Evolutionary conservation across 2,888 invertebrate genomes (phyloP), one percentile per base, ranked within the genome.

Genomic region (Quadriops clusia): DNA sequence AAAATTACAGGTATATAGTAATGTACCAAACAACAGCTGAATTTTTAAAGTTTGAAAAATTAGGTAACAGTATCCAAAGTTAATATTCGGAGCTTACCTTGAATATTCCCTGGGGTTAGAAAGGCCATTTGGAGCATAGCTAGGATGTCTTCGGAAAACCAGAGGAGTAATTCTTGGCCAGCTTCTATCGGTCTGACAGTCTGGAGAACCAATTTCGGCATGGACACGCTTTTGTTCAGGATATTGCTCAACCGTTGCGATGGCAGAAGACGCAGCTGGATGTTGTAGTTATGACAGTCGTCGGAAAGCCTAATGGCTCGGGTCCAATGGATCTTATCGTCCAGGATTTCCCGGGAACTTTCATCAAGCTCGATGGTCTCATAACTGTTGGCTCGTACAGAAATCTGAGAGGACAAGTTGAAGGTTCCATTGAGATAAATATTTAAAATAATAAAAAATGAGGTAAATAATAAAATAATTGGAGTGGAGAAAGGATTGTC

Each of bases 101-200:
- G 72, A 39, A 91, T 86, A 53, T 91, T 83, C 3, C 64, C 63
- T 1, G 83, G 83, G 9, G 77, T 74, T 7, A 87, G 61, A 54
- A 84, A 81, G 1, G 86, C 89, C 56, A 93, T 77, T 33, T 73
- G 73, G 48, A 83, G 61, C 29, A 75, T 66, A 1, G 79, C 74
- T 8, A 82, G 64, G 36, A 84, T 64, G 38, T 75, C 74, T 43
- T 82, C 80, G 5, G 80, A 77, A 56, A 87, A 87, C 91, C 93
- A 93, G 44, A 86, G 67, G 16, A 72, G 63, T 26, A 89, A 61
- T 45, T 81, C 79, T 35, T 80, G 77, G 17, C 78, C 80, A 2
- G 66, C 63, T 24, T 64, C 61, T 17, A 74, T 61, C 1, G 59
- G 57, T 38, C 61, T 60, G 5, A 67, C 65, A 2, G 64, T 59